Conservation (phyloP, 2,888 invertebrate species). For the Lasioglossum zephyrum region DNA sequence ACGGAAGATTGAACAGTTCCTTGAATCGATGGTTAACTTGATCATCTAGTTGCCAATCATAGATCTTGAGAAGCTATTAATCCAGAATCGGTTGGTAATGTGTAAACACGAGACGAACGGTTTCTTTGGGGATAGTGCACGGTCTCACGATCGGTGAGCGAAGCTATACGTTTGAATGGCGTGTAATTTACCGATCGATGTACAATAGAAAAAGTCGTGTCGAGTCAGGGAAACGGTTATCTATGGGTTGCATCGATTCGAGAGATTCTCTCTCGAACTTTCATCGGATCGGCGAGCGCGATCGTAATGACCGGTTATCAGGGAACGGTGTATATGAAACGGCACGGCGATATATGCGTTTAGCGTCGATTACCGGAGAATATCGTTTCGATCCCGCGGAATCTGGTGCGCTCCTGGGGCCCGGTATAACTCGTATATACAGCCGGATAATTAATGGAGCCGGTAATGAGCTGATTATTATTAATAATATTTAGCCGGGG, state of each 20-base stretch:
- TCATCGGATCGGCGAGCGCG: not conserved
- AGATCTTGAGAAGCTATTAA: not conserved
- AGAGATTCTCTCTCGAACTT: not conserved
- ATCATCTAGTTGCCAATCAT: not conserved
- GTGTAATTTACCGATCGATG: not conserved
- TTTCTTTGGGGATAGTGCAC: not conserved
- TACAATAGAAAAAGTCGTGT: not conserved
- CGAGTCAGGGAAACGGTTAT: not conserved
- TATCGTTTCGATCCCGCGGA: constrained; percentile 54
- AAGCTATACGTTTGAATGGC: not conserved
- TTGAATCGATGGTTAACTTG: no score
- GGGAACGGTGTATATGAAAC: constrained; percentile 24
- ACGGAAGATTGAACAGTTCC: no score
- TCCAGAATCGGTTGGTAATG: not conserved
- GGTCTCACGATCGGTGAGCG: not conserved
- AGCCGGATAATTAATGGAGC: constrained; percentile 82
- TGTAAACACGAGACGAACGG: not conserved
- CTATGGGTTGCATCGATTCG: not conserved
- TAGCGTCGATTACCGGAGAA: constrained; percentile 39
- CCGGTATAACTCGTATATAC: constrained; percentile 62
- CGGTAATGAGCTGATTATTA: constrained; percentile 84
- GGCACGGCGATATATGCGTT: not conserved
- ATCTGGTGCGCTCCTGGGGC: constrained; percentile 73
- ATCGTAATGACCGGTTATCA: constrained; percentile 2
- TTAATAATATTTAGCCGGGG: constrained; percentile 83